Base-by-base conservation (phyloP, 2,888 invertebrate species). In the Ptilodon capucinus region DNA sequence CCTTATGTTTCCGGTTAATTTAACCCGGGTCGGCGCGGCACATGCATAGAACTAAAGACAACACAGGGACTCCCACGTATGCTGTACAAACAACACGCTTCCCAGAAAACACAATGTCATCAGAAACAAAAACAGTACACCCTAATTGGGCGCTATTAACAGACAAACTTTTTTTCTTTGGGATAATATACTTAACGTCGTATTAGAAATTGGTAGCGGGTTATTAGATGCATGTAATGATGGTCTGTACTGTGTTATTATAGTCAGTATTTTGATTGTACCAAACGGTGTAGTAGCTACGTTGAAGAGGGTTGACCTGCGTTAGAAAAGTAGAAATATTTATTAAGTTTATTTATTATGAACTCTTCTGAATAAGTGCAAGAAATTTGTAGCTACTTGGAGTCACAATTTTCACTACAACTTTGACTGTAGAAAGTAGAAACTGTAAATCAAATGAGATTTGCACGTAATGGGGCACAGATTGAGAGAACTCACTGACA, bases 1-100 rank as follows among this genome's bases (percentile, higher is more conserved):
- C 86, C 81, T 80, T 73, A 77, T 71, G 81, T 86, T 90, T 87
- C 86, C 87, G 86, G 86, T 86, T 87, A 87, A 88, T 88, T 88
- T 88, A 88, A 88, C 83, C 60, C 78, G 76, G 49, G 78, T 78
- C 84, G 80, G 75, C 79, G 78, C 84, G 79, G 76, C 80, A 82
- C 80, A 84, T 87, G 86, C 82, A 79, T 79, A 77, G 72, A 67
- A 71, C 68, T 54, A 60, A 56, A 60, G 57, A 50, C 57, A 55
- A 60, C 60, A 56, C 60, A 57, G 72, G 75, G 76, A 76, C 82
- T 86, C 86, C 84, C 86, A 86, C 86, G 81, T 84, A 84, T 75
- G 75, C 70, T 71, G 68, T 74, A 80, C 78, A 82, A 84, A 83
- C 80, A 83, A 71, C 64, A 60, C 75, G 60, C 51, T 84, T 86